These are phyloP conservation scores for Aphrophora alni DNA, from an alignment of 2,888 invertebrate genomes.

Conservation along the genomic window DNA sequence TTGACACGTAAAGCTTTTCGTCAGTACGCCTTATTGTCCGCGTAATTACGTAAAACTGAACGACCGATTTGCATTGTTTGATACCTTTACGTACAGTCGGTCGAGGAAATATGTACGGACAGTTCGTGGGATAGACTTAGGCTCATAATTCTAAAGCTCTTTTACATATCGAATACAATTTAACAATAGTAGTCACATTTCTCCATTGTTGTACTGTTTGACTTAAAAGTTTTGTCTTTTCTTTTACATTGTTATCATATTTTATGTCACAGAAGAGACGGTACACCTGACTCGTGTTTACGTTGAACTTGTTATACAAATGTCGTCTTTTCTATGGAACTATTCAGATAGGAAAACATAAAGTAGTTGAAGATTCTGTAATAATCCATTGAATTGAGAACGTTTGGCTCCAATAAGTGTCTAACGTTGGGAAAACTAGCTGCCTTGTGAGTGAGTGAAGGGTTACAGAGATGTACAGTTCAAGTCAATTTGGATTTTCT, in stretches of 20 bases:
- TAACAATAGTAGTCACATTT: too few relatives aligned
- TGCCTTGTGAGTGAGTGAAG: neutral
- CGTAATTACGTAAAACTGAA: neutral
- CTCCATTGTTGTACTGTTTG: too few relatives aligned
- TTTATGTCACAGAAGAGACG: too few relatives aligned
- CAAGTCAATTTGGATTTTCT: too few relatives aligned
- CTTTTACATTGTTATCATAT: too few relatives aligned
- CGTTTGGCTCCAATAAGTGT: neutral
- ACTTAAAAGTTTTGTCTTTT: too few relatives aligned
- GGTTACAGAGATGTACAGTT: neutral
- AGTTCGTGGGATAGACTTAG: neutral
- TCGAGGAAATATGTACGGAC: neutral
- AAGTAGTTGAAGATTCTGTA: neutral
- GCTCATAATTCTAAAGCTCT: neutral
- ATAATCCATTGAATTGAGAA: too few relatives aligned
- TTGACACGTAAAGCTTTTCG: neutral
- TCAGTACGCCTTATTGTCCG: neutral
- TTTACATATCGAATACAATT: neutral
- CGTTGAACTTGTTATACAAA: neutral
- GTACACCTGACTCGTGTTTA: too few relatives aligned
- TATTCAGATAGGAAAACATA: neutral
- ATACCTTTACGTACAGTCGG: neutral
- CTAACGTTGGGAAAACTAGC: too few relatives aligned
- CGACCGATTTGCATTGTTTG: neutral
- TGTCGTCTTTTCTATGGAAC: neutral